A percentile compares a stretch with the other conserved stretches of the same genome.
Conservation (phyloP, 2,888 invertebrate species). For the Cyclophora punctaria region DNA sequence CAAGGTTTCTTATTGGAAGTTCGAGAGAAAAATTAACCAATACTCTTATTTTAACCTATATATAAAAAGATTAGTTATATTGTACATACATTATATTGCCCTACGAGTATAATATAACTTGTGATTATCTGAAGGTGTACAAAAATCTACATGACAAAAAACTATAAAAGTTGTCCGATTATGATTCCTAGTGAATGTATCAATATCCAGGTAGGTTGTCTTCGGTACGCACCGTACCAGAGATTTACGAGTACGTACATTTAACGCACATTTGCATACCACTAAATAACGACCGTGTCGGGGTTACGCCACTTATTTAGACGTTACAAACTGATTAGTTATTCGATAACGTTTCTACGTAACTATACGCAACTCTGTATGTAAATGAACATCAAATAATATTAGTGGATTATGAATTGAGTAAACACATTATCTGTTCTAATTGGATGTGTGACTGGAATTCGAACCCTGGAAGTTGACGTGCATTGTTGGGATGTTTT, state of each 20-base stretch:
- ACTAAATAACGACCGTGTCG: conserved; percentile 53
- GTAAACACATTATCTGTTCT: conserved; percentile 2
- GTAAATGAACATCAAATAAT: conserved; percentile 39
- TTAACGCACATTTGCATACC: conserved; percentile 49
- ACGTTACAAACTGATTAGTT: conserved; percentile 59
- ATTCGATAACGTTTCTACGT: conserved; percentile 47
- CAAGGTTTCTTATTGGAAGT: no score
- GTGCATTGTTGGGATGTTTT: no score
- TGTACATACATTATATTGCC: no score
- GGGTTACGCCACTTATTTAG: conserved; percentile 48
- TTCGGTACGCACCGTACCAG: conserved; percentile 24
- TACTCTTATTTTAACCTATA: no score
- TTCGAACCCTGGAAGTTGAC: neutral
- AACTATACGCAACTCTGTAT: conserved; percentile 41
- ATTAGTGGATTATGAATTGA: conserved; percentile 3
- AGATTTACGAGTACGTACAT: conserved; percentile 33
- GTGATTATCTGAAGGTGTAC: no score
- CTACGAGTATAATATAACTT: no score
- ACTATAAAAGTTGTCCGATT: no score
- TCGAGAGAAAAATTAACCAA: no score
- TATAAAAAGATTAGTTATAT: no score
- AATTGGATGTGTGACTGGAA: conserved; percentile 3
- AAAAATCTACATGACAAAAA: no score
- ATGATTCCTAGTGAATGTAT: no score
- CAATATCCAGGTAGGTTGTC: neutral